These are phyloP conservation scores for Acinonyx jubatus DNA, from an alignment of 2,113 vertebrate species.

Conservation along the genomic window DNA sequence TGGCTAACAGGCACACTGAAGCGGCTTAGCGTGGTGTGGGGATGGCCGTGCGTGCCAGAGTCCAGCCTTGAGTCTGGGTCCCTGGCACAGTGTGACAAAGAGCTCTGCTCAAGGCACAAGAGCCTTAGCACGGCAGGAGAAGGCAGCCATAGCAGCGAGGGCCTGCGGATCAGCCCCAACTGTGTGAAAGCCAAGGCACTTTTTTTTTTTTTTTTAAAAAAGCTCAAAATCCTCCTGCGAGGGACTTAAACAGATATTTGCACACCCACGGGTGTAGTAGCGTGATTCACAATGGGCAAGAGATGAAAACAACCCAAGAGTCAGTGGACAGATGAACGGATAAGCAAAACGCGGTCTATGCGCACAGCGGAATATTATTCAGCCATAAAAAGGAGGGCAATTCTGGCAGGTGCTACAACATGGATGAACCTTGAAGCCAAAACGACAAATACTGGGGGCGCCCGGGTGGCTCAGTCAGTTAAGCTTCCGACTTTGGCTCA, in stretches of 20 bases:
- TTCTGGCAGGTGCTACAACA: background rate
- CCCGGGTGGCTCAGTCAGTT: too few relatives aligned
- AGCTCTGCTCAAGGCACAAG: background rate
- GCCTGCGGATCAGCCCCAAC: background rate
- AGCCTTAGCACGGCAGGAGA: background rate
- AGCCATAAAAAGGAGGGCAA: background rate
- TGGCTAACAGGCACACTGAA: background rate
- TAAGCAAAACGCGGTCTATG: background rate
- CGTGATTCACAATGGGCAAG: background rate
- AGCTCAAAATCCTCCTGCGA: background rate
- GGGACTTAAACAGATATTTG: background rate
- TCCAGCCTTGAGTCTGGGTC: background rate
- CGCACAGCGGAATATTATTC: background rate
- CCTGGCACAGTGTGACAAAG: background rate
- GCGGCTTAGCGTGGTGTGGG: background rate
- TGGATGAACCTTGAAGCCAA: background rate
- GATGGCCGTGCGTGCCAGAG: rapidly evolving
- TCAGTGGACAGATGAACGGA: background rate
- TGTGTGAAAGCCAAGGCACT: background rate
- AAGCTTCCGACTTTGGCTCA: too few relatives aligned
- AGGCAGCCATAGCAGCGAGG: rapidly evolving
- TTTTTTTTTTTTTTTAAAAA: background rate
- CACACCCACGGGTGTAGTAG: background rate
- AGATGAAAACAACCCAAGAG: background rate
- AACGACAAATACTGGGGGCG: background rate